These are phyloP conservation scores for Leptopterna dolabrata DNA, from an alignment of 2,888 invertebrate genomes.

Conservation along the genomic window DNA sequence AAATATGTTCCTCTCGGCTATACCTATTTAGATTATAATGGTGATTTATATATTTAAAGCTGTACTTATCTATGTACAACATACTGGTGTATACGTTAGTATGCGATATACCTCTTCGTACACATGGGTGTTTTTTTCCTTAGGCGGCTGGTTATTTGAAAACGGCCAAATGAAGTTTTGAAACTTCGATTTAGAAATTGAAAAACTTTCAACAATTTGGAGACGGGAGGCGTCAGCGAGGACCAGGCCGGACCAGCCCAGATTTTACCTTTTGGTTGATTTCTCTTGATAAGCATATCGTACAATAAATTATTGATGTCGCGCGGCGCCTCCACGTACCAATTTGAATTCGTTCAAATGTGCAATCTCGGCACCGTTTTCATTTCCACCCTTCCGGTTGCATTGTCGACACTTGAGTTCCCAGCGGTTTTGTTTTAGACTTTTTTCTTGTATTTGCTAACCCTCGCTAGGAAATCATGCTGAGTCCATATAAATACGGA, in stretches of 20 bases:
- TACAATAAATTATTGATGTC: not conserved
- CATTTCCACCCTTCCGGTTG: not conserved
- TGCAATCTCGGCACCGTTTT: conserved; percentile 23
- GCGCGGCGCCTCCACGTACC: not conserved
- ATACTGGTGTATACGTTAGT: conserved; percentile 35
- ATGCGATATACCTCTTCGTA: conserved; percentile 43
- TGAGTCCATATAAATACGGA: not conserved
- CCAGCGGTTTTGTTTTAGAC: conserved; percentile 3
- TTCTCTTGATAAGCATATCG: conserved; percentile 18
- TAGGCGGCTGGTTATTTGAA: not conserved
- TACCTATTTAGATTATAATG: conserved; percentile 46
- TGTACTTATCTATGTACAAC: conserved; percentile 42
- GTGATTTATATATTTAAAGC: conserved; percentile 16
- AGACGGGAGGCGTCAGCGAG: not conserved
- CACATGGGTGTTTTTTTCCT: not conserved
- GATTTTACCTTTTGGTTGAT: not conserved
- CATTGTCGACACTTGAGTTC: conserved; percentile 1
- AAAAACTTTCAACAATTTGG: not conserved
- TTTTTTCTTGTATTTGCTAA: conserved; percentile 1
- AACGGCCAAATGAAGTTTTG: not conserved
- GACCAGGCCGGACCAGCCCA: conserved; percentile 37
- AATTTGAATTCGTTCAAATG: not conserved
- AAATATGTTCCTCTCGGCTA: conserved; percentile 54
- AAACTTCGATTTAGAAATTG: not conserved
- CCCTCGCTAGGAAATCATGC: conserved; percentile 9